phyloP scores from a whole-genome alignment of 2,888 invertebrate species.

The Gymnocheta viridis region DNA sequence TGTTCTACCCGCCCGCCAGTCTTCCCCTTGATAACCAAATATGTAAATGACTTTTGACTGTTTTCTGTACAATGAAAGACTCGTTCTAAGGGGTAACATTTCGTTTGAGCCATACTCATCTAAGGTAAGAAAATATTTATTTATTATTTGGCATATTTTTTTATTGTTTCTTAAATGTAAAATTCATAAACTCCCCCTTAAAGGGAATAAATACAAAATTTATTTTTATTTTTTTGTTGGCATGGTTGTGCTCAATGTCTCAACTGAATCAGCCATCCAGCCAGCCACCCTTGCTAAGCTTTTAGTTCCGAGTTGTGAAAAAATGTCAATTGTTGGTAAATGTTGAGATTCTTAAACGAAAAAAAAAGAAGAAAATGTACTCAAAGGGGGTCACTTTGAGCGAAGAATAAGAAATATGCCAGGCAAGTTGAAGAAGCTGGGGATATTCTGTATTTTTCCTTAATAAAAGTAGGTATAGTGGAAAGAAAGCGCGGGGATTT shows the following conservation, averaged over 20 bases:
- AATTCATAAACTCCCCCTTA: conserved; percentile 61
- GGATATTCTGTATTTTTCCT: neutral
- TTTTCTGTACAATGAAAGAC: neutral
- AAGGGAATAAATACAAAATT: neutral
- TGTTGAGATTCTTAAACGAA: conserved; percentile 3
- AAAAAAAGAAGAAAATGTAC: conserved; percentile 16
- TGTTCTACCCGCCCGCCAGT: neutral
- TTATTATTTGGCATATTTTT: conserved; percentile 30
- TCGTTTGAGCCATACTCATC: conserved; percentile 4
- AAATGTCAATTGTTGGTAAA: conserved; percentile 49
- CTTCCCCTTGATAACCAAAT: neutral
- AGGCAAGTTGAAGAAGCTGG: neutral
- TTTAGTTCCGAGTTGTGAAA: neutral
- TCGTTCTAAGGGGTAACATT: conserved; percentile 10
- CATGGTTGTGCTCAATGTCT: conserved; percentile 25
- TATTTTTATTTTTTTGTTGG: conserved; percentile 3
- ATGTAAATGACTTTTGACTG: neutral
- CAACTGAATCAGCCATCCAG: neutral
- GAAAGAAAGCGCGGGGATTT: conserved; percentile 22
- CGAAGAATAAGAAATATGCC: neutral
- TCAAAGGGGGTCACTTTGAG: conserved; percentile 57
- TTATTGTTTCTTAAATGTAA: conserved; percentile 24
- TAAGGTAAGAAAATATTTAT: conserved; percentile 48
- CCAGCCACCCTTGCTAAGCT: conserved; percentile 43
- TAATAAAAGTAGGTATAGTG: neutral